phyloP scores from a whole-genome alignment of 2,797 vertebrate genomes.

The Spondyliosoma cantharus region DNA sequence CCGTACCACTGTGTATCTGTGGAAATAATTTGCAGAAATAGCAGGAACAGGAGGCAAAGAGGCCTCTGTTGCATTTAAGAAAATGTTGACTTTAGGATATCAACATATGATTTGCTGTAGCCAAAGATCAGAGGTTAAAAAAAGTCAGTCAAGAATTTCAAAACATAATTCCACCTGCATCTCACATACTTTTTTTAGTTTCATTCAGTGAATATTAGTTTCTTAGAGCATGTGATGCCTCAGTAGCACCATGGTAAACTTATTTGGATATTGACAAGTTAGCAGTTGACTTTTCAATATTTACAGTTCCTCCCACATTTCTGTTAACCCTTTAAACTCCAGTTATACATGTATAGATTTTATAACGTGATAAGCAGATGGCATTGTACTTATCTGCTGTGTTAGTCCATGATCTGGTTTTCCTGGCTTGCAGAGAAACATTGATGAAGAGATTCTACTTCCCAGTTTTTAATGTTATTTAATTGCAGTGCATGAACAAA shows the following conservation, averaged over 20 bases:
- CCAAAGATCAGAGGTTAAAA: neutral
- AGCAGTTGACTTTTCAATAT: conserved; percentile 8
- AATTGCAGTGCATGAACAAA: neutral
- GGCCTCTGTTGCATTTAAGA: neutral
- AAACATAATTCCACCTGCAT: neutral
- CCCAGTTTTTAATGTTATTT: neutral
- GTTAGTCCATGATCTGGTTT: neutral
- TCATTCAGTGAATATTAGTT: neutral
- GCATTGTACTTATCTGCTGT: conserved; percentile 1
- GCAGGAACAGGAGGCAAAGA: neutral
- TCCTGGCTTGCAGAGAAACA: neutral
- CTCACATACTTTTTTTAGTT: neutral
- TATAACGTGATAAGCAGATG: neutral
- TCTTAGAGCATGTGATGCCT: neutral
- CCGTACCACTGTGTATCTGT: conserved; percentile 1
- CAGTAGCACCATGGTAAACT: neutral
- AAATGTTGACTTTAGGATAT: conserved; percentile 1
- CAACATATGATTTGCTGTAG: neutral
- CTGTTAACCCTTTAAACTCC: conserved; percentile 3
- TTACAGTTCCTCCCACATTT: conserved; percentile 12
- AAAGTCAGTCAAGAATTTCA: neutral
- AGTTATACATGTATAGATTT: conserved; percentile 6
- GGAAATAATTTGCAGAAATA: conserved; percentile 9
- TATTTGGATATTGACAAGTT: conserved; percentile 10
- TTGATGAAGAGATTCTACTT: conserved; percentile 4